phyloP scores from a whole-genome alignment of 1,140 invertebrate species.

The Ooceraea biroi region DNA sequence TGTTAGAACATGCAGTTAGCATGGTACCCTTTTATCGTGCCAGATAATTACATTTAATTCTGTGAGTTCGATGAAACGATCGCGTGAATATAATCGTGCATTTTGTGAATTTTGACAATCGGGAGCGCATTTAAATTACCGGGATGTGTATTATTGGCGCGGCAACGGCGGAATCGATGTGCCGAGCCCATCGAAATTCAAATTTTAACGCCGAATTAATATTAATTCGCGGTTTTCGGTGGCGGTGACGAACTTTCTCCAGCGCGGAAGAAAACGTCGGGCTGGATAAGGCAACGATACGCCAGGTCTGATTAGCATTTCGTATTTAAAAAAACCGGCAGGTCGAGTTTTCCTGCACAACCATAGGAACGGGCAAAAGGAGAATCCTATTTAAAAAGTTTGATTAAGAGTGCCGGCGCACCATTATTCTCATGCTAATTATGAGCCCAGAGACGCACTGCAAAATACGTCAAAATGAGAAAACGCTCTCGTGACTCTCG shows the following conservation, averaged over 20 bases:
- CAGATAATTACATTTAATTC: slow-evolving; percentile 40
- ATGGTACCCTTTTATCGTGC: neutral
- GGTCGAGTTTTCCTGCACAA: slow-evolving; percentile 26
- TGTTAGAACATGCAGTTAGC: neutral
- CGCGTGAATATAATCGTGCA: slow-evolving; percentile 16
- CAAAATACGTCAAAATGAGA: slow-evolving; percentile 78
- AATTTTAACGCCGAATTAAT: slow-evolving; percentile 59
- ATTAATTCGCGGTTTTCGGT: slow-evolving; percentile 76
- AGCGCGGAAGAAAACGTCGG: slow-evolving; percentile 40
- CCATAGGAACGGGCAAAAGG: slow-evolving; percentile 53
- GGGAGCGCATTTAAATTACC: slow-evolving; percentile 35
- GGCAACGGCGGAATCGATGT: slow-evolving; percentile 39
- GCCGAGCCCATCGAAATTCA: slow-evolving; percentile 34
- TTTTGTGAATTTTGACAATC: slow-evolving; percentile 35
- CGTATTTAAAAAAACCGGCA: slow-evolving; percentile 71
- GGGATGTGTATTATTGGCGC: slow-evolving; percentile 32
- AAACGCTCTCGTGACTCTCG: slow-evolving; percentile 29
- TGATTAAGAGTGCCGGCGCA: slow-evolving; percentile 81
- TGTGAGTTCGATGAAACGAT: neutral
- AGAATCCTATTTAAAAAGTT: slow-evolving; percentile 84
- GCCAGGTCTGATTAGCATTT: slow-evolving; percentile 79
- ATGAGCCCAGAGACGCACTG: slow-evolving; percentile 63
- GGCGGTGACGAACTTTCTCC: slow-evolving; percentile 59
- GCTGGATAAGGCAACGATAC: slow-evolving; percentile 71
- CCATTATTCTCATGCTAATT: slow-evolving; percentile 85